Evolutionary conservation across 2,888 invertebrate species (phyloP), one percentile per base, ranked within the genome.

Genomic region (Polia nebulosa): DNA sequence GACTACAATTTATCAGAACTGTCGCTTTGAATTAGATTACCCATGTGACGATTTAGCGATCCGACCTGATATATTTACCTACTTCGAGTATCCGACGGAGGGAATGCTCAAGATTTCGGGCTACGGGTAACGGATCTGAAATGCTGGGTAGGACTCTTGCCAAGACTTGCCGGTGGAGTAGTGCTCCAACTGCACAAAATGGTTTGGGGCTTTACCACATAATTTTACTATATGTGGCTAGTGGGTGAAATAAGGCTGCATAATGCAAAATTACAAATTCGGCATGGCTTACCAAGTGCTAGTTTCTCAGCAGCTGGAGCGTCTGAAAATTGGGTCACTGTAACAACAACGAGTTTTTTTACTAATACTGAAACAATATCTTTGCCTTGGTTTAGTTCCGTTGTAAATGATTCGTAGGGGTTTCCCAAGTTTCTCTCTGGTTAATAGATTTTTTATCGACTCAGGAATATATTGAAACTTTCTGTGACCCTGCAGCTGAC

Each of bases 381-480:
- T 34, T 20, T 25, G 29, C 20, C 32, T 64, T 73, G 41, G 11
- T 34, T 41, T 32, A 36, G 20, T 36, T 49, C 11, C 8, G 6
- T 52, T 60, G 15, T 61, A 52, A 25, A 51, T 41, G 20, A n/a
- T 25, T 34, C 22, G 34, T 22, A 13, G 2, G 32, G 41, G 27
- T 49, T 72, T 25, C 29, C 25, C 7, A 15, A 52, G 36, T 52
- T 45, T 44, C 51, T 20, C 44, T 44, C 17, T 32, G 17, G 7
- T 32, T 17, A 32, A 39, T 39, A 5, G 15, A 5, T 27, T 20
- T 29, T 61, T 25, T 25, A 11, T 49, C 2, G 3, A 27, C 2
- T 39, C 25, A 20, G 15, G 9, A 32, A 20, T 57, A 36, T 7
- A 70, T 6, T 29, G 2, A 32, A 20, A 20, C 8, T 25, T 25